Conservation (phyloP, 2,797 vertebrate species). For the Trachops cirrhosus region DNA sequence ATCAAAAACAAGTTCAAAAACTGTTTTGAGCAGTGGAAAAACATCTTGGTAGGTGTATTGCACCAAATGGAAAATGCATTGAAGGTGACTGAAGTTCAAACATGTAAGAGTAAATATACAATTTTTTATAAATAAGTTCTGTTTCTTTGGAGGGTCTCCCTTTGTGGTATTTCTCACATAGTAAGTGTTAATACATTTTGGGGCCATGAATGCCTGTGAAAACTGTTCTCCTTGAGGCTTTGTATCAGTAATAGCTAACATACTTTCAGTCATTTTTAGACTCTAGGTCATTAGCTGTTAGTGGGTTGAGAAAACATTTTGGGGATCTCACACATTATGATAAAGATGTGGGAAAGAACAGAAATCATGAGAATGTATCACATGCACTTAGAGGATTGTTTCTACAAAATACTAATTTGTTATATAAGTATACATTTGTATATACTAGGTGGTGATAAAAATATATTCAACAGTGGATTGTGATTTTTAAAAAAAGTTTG, state of each 20-base stretch:
- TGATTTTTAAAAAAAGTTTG: background rate
- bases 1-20: background rate
- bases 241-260: background rate
- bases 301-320: background rate
- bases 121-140: background rate
- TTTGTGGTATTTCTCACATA: background rate
- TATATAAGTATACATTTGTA: constrained; percentile 19
- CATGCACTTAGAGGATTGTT: background rate
- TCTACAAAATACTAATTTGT: constrained; percentile 23
- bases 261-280: background rate
- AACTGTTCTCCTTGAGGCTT: background rate
- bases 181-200: background rate
- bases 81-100: background rate
- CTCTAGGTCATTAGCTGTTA: background rate
- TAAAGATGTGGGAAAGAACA: background rate
- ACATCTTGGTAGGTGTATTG: background rate
- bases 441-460: constrained; percentile 26
- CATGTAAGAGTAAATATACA: background rate
- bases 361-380: background rate
- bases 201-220: background rate
- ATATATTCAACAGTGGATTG: constrained; percentile 5
- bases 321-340: background rate
- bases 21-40: background rate
- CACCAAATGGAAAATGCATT: background rate
- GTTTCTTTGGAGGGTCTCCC: background rate